phyloP scores from a whole-genome alignment of 2,888 invertebrate genomes.

The Pasiphila rectangulata region DNA sequence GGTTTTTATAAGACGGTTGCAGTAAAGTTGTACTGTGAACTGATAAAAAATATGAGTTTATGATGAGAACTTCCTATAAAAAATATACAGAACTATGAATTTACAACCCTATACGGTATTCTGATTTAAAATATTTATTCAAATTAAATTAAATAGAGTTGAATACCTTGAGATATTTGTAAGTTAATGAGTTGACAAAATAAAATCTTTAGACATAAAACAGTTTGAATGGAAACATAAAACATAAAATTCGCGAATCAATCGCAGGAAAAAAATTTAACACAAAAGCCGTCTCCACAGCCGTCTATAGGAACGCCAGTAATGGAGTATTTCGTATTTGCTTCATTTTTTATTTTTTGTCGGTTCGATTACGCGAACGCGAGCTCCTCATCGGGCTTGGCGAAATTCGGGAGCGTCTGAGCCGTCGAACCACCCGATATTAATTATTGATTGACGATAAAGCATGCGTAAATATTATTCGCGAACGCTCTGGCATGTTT shows the following conservation, averaged over 20 bases:
- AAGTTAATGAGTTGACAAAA: no score
- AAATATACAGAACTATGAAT: no score
- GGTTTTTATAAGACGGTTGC: no score
- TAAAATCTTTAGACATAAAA: slow-evolving; percentile 1
- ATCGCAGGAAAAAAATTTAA: slow-evolving; percentile 13
- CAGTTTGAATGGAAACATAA: slow-evolving; percentile 4
- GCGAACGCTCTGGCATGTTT: slow-evolving; percentile 48
- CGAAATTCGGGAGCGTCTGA: slow-evolving; percentile 80
- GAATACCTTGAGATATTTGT: no score
- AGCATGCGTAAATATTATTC: slow-evolving; percentile 69
- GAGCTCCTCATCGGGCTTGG: slow-evolving; percentile 75
- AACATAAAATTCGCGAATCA: slow-evolving; percentile 5
- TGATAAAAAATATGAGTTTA: not conserved
- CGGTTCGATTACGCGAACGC: slow-evolving; percentile 80
- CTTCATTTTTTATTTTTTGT: slow-evolving; percentile 80
- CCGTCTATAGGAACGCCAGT: slow-evolving; percentile 50
- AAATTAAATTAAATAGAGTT: no score
- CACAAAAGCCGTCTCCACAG: slow-evolving; percentile 52
- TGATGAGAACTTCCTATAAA: not conserved
- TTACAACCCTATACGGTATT: no score
- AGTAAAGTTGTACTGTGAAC: no score
- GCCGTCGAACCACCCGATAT: slow-evolving; percentile 72
- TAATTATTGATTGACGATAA: slow-evolving; percentile 81
- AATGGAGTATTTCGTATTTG: slow-evolving; percentile 81
- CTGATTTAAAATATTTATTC: no score